A percentile compares a stretch with the other conserved stretches of the same genome.
Evolutionary conservation across 2,113 vertebrate genomes (phyloP).

Genomic region (Pogonocichla stellata): DNA sequence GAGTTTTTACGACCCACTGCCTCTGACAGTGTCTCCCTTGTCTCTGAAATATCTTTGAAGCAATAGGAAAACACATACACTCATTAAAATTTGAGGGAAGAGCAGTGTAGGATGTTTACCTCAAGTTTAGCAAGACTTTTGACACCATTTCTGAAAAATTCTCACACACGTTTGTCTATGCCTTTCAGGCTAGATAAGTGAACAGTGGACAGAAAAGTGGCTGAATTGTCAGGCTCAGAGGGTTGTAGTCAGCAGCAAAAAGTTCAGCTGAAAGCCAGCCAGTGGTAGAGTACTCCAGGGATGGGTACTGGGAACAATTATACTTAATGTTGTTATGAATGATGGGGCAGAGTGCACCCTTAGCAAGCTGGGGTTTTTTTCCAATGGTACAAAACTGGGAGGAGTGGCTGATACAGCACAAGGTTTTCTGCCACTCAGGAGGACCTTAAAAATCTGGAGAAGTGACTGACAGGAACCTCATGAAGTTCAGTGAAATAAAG

Average conservation of each 20-base stretch:
- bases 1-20: not conserved
- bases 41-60: not conserved
- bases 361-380: not conserved
- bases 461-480: not conserved
- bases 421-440: not conserved
- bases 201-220: not conserved
- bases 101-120: not conserved
- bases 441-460: not conserved
- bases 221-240: not conserved
- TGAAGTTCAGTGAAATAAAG: not conserved
- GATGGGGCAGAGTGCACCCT: not conserved
- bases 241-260: not conserved
- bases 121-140: not conserved
- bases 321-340: not conserved
- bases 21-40: not conserved
- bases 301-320: not conserved
- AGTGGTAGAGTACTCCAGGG: not conserved
- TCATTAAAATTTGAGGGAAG: not conserved
- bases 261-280: not conserved
- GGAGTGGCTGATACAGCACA: not conserved
- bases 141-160: not conserved
- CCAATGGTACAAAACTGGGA: not conserved
- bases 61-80: not conserved
- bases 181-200: not conserved
- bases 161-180: not conserved